Evolutionary conservation across 2,113 vertebrate species (phyloP).

Genomic region (Oreochromis tanganicae): DNA sequence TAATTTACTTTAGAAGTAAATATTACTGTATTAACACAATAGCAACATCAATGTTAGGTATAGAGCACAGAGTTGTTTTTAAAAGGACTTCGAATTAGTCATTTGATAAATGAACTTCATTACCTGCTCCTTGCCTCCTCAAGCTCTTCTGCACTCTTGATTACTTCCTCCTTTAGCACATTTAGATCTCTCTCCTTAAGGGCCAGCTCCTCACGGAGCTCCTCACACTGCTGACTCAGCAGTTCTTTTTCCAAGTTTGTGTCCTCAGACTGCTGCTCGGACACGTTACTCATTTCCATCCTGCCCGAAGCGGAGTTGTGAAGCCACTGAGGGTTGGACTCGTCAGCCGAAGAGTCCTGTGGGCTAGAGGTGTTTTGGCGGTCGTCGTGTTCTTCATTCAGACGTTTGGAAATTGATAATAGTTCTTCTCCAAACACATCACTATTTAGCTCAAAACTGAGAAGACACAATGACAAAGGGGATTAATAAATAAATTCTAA

Average conservation of each 20-base stretch:
- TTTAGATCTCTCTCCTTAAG: conserved; percentile 65
- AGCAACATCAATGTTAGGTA: background rate
- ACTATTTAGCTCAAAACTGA: conserved; percentile 66
- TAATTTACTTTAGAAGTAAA: background rate
- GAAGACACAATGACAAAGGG: background rate
- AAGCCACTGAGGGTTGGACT: conserved; percentile 10
- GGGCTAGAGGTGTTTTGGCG: background rate
- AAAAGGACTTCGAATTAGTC: background rate
- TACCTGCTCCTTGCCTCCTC: conserved; percentile 70
- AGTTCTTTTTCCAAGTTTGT: conserved; percentile 48
- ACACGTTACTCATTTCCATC: conserved; percentile 25
- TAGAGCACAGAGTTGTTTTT: background rate
- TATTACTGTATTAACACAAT: background rate
- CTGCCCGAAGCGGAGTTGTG: background rate
- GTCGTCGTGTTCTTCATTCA: background rate
- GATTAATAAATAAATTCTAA: background rate
- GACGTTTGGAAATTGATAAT: conserved; percentile 44
- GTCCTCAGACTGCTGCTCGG: conserved; percentile 16
- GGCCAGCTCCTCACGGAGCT: conserved; percentile 68
- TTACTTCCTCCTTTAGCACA: conserved; percentile 60
- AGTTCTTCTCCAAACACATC: conserved; percentile 62
- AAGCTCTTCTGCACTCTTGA: conserved; percentile 53
- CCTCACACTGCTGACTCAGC: conserved; percentile 63
- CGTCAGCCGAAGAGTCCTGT: background rate
- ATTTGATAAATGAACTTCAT: background rate